Conservation (phyloP, 2,888 invertebrate species). For the Agrochola circellaris region DNA sequence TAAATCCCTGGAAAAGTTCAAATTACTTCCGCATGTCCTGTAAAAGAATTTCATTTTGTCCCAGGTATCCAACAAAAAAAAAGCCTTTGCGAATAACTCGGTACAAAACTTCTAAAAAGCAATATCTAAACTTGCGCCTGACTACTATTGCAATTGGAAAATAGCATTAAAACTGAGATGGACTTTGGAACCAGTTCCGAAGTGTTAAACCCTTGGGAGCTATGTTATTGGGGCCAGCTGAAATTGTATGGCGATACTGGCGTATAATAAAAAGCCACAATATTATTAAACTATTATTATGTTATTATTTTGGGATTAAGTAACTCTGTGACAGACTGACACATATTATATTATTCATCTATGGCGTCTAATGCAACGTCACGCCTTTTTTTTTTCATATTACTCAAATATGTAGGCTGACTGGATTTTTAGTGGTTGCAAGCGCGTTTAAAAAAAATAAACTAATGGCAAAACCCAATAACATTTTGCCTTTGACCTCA, state of each 20-base stretch:
- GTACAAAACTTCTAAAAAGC: slow-evolving; percentile 63
- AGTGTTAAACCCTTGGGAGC: slow-evolving; percentile 61
- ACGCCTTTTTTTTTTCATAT: no score
- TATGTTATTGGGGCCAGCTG: slow-evolving; percentile 48
- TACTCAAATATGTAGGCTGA: no score
- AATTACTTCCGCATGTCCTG: no score
- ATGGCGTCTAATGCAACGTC: no score
- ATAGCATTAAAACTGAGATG: slow-evolving; percentile 80
- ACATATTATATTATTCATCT: no score
- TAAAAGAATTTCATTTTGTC: background rate
- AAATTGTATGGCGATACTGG: slow-evolving; percentile 38
- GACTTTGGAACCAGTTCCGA: slow-evolving; percentile 72
- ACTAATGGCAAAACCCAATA: no score
- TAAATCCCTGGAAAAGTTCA: background rate
- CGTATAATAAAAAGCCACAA: slow-evolving; percentile 21
- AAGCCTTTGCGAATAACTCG: slow-evolving; percentile 32
- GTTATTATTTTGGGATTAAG: background rate
- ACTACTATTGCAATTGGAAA: slow-evolving; percentile 76
- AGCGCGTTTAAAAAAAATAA: no score
- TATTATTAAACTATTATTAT: slow-evolving; percentile 1
- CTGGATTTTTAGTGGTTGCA: no score
- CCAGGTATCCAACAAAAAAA: slow-evolving; percentile 1
- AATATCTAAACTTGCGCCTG: slow-evolving; percentile 69
- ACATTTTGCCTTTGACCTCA: no score
- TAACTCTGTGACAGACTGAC: no score